These are phyloP conservation scores for Bubalus kerabau DNA, from an alignment of 2,113 vertebrate genomes.

Conservation along the genomic window DNA sequence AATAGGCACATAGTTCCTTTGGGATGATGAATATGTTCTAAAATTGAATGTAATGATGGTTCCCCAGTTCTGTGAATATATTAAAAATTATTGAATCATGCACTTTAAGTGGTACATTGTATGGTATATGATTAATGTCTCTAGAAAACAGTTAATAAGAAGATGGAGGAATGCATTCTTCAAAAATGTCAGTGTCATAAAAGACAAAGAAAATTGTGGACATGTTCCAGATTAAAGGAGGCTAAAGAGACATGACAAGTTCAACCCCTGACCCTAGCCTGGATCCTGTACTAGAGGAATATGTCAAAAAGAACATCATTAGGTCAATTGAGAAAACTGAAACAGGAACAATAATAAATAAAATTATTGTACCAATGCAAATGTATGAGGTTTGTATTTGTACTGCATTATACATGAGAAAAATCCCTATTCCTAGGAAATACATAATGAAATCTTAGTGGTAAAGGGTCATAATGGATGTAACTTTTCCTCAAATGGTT, in stretches of 20 bases:
- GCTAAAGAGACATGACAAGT: not conserved
- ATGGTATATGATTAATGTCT: not conserved
- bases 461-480: not conserved
- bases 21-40: not conserved
- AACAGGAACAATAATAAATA: not conserved
- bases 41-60: not conserved
- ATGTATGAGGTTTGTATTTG: not conserved
- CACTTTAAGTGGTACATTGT: not conserved
- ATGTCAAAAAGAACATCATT: not conserved
- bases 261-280: not conserved
- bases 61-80: not conserved
- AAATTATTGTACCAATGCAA: not conserved
- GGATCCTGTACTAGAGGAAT: not conserved
- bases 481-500: not conserved
- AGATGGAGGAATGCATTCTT: not conserved
- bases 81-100: not conserved
- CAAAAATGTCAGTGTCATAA: not conserved
- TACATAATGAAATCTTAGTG: not conserved
- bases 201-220: not conserved
- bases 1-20: not conserved
- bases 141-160: not conserved
- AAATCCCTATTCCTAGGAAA: not conserved
- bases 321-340: not conserved
- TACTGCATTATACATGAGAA: not conserved
- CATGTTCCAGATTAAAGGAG: not conserved